These are phyloP conservation scores for Cephus pygmeus DNA, from an alignment of 2,888 invertebrate species.

Conservation along the genomic window DNA sequence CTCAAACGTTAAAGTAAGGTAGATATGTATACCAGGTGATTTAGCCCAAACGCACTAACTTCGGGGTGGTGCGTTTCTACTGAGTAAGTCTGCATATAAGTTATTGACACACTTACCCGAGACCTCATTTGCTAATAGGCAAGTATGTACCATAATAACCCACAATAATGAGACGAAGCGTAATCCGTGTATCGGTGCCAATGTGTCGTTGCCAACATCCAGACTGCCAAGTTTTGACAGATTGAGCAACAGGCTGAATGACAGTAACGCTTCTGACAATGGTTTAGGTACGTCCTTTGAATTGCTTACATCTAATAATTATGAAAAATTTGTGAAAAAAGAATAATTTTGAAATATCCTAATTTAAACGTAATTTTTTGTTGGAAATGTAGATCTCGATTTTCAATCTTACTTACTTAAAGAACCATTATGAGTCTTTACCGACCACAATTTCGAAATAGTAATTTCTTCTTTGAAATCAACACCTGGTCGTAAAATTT, in stretches of 20 bases:
- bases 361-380: background rate
- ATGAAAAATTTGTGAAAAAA: background rate
- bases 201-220: constrained; percentile 66
- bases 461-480: constrained; percentile 36
- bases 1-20: constrained; percentile 4
- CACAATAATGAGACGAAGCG: constrained; percentile 75
- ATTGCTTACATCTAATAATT: constrained; percentile 40
- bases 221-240: constrained; percentile 49
- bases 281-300: constrained; percentile 41
- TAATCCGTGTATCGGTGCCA: constrained; percentile 72
- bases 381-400: background rate
- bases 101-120: constrained; percentile 39
- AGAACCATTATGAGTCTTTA: constrained; percentile 46
- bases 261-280: constrained; percentile 47
- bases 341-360: background rate
- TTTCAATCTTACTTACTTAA: constrained; percentile 33
- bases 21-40: no score
- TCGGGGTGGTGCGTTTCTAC: background rate
- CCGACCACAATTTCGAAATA: constrained; percentile 43
- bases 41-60: no score
- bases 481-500: constrained; percentile 14
- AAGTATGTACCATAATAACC: constrained; percentile 68
- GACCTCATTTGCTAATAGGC: constrained; percentile 50
- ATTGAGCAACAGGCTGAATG: constrained; percentile 54
- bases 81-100: background rate